These are phyloP conservation scores for Sternarchorhynchus goeldii DNA, from an alignment of 2,797 vertebrate genomes.

Conservation along the genomic window DNA sequence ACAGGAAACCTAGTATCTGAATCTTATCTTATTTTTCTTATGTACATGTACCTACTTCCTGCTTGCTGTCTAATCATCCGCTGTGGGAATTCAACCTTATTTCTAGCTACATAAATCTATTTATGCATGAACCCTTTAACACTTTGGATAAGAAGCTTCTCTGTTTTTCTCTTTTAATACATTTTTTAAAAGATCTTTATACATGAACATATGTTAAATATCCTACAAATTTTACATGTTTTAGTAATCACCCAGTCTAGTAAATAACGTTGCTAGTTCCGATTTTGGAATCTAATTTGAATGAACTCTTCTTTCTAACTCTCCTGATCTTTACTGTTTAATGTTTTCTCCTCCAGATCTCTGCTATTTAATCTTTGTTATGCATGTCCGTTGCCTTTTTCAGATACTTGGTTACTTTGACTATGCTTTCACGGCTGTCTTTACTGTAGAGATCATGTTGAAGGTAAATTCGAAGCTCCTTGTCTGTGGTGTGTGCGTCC, in stretches of 20 bases:
- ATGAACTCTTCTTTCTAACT: not conserved
- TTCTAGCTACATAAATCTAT: too few species aligned
- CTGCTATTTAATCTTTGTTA: constrained; percentile 67
- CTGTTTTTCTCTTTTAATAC: not conserved
- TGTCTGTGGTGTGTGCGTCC: constrained; percentile 75
- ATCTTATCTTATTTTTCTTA: not conserved
- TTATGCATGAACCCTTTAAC: not conserved
- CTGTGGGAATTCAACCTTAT: too few species aligned
- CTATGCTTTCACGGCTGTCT: constrained; percentile 93
- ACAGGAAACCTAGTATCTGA: not conserved
- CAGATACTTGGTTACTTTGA: constrained; percentile 95
- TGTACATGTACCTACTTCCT: not conserved
- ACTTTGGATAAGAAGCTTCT: not conserved
- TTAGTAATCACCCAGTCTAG: too few species aligned
- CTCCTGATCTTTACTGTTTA: not conserved
- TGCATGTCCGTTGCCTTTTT: constrained; percentile 84
- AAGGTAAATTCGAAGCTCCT: constrained; percentile 85
- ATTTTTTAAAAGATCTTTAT: not conserved
- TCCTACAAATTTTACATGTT: too few species aligned
- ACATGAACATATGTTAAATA: not conserved
- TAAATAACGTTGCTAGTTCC: too few species aligned
- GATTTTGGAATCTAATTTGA: not conserved
- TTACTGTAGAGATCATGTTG: constrained; percentile 91
- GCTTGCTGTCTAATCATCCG: not conserved
- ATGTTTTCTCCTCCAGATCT: not conserved